phyloP scores from a whole-genome alignment of 2,113 vertebrate genomes.

The Pachycephala philippinensis region DNA sequence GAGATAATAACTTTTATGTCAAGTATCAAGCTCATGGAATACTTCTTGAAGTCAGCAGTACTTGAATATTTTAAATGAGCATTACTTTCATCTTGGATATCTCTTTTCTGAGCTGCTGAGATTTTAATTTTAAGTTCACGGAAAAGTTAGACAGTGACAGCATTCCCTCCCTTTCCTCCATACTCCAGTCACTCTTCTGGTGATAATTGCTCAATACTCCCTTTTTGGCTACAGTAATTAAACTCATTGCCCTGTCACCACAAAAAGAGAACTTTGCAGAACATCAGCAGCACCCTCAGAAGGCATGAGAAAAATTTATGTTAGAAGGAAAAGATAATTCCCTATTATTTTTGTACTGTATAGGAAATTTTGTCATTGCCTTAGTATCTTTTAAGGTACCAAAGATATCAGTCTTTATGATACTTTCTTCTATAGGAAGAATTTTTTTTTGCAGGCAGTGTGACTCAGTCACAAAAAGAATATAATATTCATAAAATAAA shows the following conservation, averaged over 20 bases:
- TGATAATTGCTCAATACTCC: not conserved
- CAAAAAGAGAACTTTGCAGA: not conserved
- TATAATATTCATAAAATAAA: not conserved
- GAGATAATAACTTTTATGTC: not conserved
- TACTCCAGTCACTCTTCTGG: not conserved
- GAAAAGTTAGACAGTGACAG: not conserved
- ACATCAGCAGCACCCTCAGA: not conserved
- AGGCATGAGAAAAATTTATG: not conserved
- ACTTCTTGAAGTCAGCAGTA: not conserved
- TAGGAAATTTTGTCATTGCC: not conserved
- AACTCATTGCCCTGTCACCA: not conserved
- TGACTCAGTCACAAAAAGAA: not conserved
- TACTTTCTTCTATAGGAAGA: not conserved
- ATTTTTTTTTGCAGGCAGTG: not conserved
- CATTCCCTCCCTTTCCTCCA: not conserved
- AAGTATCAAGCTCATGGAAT: not conserved
- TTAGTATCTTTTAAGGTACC: not conserved
- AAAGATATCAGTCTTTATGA: not conserved
- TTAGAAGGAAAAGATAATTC: not conserved
- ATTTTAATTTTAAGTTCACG: not conserved
- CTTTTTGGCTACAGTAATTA: slow-evolving; percentile 37
- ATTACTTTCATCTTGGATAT: not conserved
- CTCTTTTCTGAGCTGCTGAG: not conserved
- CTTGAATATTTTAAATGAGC: not conserved
- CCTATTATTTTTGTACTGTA: not conserved